Evolutionary conservation across 2,113 vertebrate genomes (phyloP).

Genomic region (Eptatretus burgeri): DNA sequence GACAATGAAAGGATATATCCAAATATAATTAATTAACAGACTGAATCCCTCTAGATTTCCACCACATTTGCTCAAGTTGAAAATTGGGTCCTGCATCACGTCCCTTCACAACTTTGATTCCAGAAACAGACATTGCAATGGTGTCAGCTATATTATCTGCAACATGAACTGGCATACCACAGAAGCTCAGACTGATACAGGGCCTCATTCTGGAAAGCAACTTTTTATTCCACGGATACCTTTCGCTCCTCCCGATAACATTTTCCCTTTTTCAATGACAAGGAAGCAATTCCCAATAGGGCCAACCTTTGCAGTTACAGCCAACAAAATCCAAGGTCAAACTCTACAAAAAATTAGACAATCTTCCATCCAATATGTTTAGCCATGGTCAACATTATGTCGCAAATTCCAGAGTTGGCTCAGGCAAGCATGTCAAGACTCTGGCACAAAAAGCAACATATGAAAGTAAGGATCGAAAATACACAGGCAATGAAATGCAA

Average conservation of each 20-base stretch:
- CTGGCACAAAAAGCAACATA: background rate
- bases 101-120: background rate
- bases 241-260: background rate
- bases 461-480: background rate
- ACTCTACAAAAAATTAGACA: background rate
- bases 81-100: conserved; percentile 2
- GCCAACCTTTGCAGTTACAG: background rate
- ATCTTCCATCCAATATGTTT: background rate
- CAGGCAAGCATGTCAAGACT: background rate
- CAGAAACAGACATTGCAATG: background rate
- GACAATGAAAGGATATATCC: conserved; percentile 1
- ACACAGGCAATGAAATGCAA: background rate
- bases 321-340: background rate
- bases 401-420: background rate
- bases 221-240: background rate
- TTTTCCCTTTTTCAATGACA: background rate
- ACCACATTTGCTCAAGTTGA: conserved; percentile 2
- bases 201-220: background rate
- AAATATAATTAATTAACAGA: background rate
- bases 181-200: background rate
- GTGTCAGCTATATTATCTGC: background rate
- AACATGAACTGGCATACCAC: background rate
- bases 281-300: background rate
- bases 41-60: conserved; percentile 2
- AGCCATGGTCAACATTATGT: background rate